phyloP scores from a whole-genome alignment of 53 echinoderm and acorn worm species.

The Arbacia lixula region DNA sequence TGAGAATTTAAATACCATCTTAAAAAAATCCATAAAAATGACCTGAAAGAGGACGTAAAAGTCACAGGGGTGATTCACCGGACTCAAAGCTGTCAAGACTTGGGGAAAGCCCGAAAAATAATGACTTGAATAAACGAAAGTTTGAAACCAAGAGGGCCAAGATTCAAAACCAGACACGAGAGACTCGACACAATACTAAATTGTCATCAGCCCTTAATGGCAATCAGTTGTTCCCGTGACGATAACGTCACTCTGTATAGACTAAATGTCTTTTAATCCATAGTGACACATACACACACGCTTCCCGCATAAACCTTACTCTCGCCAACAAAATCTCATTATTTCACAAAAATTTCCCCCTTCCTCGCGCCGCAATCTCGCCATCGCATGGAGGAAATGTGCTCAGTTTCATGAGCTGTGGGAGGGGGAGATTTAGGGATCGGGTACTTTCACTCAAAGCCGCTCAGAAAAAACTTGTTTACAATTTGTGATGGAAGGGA shows the following conservation, averaged over 20 bases:
- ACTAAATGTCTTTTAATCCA: conserved; percentile 5
- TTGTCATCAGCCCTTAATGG: conserved; percentile 2
- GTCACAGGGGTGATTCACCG: too few species aligned
- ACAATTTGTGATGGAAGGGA: neutral
- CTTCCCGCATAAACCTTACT: conserved; percentile 1
- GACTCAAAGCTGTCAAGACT: too few species aligned
- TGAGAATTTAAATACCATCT: too few species aligned
- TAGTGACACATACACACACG: conserved; percentile 28
- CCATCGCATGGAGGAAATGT: conserved; percentile 11
- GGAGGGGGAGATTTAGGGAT: conserved; percentile 1
- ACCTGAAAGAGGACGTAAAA: too few species aligned
- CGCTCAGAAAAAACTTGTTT: conserved; percentile 34
- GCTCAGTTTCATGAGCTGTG: conserved; percentile 32
- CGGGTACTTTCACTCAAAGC: conserved; percentile 32
- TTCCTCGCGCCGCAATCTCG: conserved; percentile 17
- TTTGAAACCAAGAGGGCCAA: neutral
- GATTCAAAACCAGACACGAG: neutral
- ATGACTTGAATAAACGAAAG: neutral
- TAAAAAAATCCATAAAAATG: too few species aligned
- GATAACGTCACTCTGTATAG: conserved; percentile 25
- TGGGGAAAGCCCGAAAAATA: conserved; percentile 6
- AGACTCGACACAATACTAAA: neutral
- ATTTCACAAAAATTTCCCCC: neutral
- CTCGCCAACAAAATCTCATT: neutral
- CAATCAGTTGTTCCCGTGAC: conserved; percentile 16